Base-by-base conservation (phyloP, 2,888 invertebrate species). In the Drosophila aldrichi region DNA sequence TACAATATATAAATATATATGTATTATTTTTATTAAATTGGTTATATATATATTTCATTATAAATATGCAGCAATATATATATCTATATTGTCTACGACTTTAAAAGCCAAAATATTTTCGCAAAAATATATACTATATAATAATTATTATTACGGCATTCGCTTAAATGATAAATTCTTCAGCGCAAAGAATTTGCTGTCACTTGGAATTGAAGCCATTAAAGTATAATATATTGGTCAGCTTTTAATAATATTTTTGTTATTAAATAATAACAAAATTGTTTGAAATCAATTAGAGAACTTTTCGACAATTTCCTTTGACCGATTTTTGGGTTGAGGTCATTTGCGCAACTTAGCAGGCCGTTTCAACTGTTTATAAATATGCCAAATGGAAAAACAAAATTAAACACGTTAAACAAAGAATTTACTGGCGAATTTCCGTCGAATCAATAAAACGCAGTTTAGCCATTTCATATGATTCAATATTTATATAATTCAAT, bases 291-390 rank as follows among this genome's bases (percentile, higher is more conserved):
- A 12, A 2, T 25, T 32, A 22, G n/a, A 18, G 16, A 58, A 18
- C 22, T 48, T 41, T 14, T 10, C 22, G 18, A n/a, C 10, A 12
- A 1, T n/a, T 44, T 32, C 8, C 7, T 20, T 32, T 29, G 18
- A 18, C 10, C 36, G 25, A 44, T 9, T 62, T 49, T 61, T 64
- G 69, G 58, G 60, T 59, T 61, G 57, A 74, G 76, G 78, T 58
- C 55, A 56, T 52, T 34, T 43, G 51, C 51, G 43, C 18, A 55
- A 62, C 70, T 51, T 58, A 66, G 65, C 70, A 70, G 34, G 51
- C 70, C 74, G 59, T 56, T 46, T 64, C 51, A 63, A 63, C 36
- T 77, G 75, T 75, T 75, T 79, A 79, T 64, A 77, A 70, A 74
- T 55, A 70, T 48, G 43, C 43, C 69, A 65, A 69, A 60, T 54